A percentile compares a stretch with the other conserved stretches of the same genome.
These are phyloP conservation scores for Eptatretus burgeri DNA, from an alignment of 2,113 vertebrate species.

Conservation along the genomic window DNA sequence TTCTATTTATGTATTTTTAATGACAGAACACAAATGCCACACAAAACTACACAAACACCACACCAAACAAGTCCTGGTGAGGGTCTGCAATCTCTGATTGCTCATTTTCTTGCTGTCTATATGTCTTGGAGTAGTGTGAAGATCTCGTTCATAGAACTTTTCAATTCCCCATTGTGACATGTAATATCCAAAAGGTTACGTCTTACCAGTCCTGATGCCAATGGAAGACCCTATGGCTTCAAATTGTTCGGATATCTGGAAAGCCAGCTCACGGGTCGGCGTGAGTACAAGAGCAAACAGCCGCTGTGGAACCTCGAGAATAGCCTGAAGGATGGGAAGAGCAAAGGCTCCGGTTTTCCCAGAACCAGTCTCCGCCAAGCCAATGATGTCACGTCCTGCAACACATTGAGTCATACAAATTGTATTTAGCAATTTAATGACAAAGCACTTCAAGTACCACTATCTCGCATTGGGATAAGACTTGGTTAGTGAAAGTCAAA, in stretches of 20 bases:
- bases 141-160: too few species aligned
- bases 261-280: constrained; percentile 70
- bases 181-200: too few species aligned
- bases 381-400: constrained; percentile 53
- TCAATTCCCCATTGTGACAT: too few species aligned
- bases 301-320: constrained; percentile 46
- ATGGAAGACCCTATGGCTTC: constrained; percentile 91
- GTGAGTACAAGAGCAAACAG: constrained; percentile 75
- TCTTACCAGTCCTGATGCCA: constrained; percentile 43
- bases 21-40: too few species aligned
- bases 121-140: too few species aligned
- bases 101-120: too few species aligned
- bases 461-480: background rate
- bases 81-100: too few species aligned
- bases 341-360: constrained; percentile 89
- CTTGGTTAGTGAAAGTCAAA: too few species aligned
- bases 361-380: constrained; percentile 78
- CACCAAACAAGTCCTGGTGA: too few species aligned
- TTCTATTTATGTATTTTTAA: too few species aligned
- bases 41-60: too few species aligned
- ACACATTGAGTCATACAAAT: constrained; percentile 3
- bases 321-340: constrained; percentile 58
- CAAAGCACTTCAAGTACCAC: background rate
- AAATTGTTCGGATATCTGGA: constrained; percentile 89
- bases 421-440: background rate